These are phyloP conservation scores for Cavia aperea DNA, from an alignment of 2,113 vertebrate species.

Conservation along the genomic window DNA sequence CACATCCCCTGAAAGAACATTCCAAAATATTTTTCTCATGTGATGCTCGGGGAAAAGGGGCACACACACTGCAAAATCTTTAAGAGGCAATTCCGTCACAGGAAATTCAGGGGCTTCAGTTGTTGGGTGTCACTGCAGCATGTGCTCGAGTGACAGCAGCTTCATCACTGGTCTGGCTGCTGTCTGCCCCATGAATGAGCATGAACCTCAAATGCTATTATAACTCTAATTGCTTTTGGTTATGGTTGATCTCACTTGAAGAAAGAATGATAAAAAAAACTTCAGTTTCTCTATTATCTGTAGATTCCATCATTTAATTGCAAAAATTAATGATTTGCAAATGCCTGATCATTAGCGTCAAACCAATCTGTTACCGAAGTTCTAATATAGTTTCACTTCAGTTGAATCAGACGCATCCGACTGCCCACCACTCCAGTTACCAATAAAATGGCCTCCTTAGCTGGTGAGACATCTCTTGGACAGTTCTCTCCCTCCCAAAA, in stretches of 20 bases:
- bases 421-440: slow-evolving; percentile 35
- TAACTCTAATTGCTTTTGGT: slow-evolving; percentile 68
- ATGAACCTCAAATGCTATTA: slow-evolving; percentile 54
- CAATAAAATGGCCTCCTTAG: background rate
- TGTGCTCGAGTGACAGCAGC: background rate
- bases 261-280: slow-evolving; percentile 61
- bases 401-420: slow-evolving; percentile 54
- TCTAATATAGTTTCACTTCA: slow-evolving; percentile 56
- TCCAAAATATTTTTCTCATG: background rate
- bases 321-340: slow-evolving; percentile 72
- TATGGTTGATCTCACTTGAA: slow-evolving; percentile 68
- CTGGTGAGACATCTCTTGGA: background rate
- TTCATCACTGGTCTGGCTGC: slow-evolving; percentile 23
- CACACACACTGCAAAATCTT: background rate
- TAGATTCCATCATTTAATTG: slow-evolving; percentile 69
- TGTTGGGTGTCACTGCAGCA: background rate
- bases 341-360: slow-evolving; percentile 68
- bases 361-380: slow-evolving; percentile 63
- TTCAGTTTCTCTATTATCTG: slow-evolving; percentile 67
- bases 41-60: background rate
- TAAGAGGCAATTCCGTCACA: background rate
- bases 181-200: slow-evolving; percentile 26
- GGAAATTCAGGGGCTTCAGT: background rate
- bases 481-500: background rate
- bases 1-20: background rate